Conservation (phyloP, 2,113 vertebrate genomes). For the Nothoprocta pentlandii region DNA sequence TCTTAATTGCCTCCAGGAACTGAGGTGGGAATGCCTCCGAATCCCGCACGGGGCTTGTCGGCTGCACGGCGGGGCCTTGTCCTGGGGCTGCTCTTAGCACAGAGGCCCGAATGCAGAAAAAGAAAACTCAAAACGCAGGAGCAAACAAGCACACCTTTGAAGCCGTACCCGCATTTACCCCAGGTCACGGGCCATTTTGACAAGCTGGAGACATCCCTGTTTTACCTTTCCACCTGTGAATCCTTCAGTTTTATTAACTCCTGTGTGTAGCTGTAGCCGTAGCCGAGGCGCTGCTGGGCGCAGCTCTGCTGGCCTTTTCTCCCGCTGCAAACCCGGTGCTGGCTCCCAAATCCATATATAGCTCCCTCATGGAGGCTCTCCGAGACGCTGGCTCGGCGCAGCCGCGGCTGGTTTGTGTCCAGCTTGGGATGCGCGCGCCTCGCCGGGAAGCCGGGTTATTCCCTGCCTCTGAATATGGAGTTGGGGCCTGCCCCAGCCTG, state of each 20-base stretch:
- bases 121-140: too few species aligned
- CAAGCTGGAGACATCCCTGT: background rate
- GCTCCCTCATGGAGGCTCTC: constrained; percentile 25
- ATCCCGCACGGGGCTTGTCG: background rate
- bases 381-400: background rate
- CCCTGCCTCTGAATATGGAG: constrained; percentile 8
- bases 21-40: background rate
- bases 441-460: background rate
- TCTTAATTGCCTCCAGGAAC: constrained; percentile 39
- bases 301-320: background rate
- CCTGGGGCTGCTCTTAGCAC: background rate
- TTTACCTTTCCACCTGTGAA: background rate
- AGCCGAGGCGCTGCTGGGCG: background rate
- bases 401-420: constrained; percentile 9
- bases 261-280: background rate
- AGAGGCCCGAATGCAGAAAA: background rate
- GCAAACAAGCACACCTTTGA: background rate
- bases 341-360: constrained; percentile 58
- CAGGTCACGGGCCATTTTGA: background rate
- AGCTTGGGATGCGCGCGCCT: constrained; percentile 37
- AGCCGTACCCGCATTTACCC: background rate
- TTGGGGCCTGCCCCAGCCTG: constrained; percentile 45
- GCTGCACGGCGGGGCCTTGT: background rate
- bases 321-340: background rate
- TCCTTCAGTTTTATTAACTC: background rate